phyloP scores from a whole-genome alignment of 2,797 vertebrate species.

The Molossus molossus region DNA sequence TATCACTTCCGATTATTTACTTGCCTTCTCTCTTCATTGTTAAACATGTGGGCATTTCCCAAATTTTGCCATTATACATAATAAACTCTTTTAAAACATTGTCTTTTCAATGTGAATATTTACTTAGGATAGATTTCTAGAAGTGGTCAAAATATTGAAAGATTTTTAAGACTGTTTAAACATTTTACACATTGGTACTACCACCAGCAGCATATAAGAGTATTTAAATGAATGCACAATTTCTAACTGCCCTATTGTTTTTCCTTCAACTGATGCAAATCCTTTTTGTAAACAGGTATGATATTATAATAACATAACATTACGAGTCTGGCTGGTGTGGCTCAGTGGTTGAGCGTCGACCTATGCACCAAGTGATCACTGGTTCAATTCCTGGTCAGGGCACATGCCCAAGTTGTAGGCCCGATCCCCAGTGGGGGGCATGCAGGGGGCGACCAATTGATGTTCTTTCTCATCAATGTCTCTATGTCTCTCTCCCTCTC shows the following conservation, averaged over 20 bases:
- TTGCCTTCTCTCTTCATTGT: background rate
- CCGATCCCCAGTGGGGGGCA: too few relatives aligned
- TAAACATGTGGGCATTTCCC: background rate
- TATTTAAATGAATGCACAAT: background rate
- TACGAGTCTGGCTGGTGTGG: too few relatives aligned
- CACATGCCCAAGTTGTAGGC: too few relatives aligned
- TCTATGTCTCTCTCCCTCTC: too few relatives aligned
- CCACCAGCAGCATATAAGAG: background rate
- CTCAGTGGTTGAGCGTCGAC: too few relatives aligned
- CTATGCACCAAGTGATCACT: too few relatives aligned
- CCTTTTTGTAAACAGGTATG: background rate
- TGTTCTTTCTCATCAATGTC: too few relatives aligned
- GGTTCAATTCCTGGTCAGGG: too few relatives aligned
- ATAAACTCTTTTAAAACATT: slow-evolving; percentile 5
- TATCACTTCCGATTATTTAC: background rate
- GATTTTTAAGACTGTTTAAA: slow-evolving; percentile 15
- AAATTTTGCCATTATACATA: background rate
- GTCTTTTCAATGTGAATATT: slow-evolving; percentile 33
- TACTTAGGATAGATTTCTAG: slow-evolving; percentile 25
- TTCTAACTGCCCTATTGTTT: background rate
- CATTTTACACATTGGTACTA: background rate
- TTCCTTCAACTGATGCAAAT: background rate
- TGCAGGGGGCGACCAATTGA: too few relatives aligned
- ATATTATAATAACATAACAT: background rate
- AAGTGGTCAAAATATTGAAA: slow-evolving; percentile 32